Conservation (phyloP, 1,140 invertebrate genomes). For the Acromyrmex heyeri region DNA sequence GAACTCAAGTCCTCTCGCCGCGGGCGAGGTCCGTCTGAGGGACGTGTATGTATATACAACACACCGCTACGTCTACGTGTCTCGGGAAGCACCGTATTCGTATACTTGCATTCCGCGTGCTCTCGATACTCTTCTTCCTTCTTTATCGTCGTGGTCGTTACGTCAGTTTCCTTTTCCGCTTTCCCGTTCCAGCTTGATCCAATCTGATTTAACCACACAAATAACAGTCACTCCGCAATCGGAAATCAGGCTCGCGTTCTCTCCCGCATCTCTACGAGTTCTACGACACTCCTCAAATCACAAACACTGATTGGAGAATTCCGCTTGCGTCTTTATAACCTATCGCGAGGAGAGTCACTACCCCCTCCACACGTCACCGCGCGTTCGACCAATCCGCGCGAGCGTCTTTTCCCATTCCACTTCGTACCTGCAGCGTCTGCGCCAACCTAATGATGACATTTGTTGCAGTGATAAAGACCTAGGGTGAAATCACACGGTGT, state of each 20-base stretch:
- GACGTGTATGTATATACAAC: neutral
- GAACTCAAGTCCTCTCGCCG: neutral
- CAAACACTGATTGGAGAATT: neutral
- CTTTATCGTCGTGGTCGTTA: neutral
- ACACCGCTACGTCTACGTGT: neutral
- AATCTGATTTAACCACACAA: neutral
- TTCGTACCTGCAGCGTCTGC: too few relatives aligned
- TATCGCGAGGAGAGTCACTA: neutral
- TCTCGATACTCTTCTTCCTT: neutral
- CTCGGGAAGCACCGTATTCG: neutral
- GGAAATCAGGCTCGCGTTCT: neutral
- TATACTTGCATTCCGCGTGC: neutral
- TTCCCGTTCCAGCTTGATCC: too few relatives aligned
- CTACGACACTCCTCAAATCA: neutral
- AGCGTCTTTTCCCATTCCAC: neutral
- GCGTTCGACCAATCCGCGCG: neutral
- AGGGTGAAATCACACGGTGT: too few relatives aligned
- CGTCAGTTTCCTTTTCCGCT: neutral
- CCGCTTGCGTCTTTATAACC: neutral
- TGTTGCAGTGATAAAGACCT: too few relatives aligned
- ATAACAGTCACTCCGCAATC: constrained; percentile 3
- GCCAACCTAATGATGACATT: too few relatives aligned
- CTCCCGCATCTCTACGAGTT: neutral
- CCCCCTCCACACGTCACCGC: neutral
- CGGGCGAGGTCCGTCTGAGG: neutral